These are phyloP conservation scores for Theristus sp. DNA, from an alignment of 2,888 invertebrate genomes.

Conservation along the genomic window DNA sequence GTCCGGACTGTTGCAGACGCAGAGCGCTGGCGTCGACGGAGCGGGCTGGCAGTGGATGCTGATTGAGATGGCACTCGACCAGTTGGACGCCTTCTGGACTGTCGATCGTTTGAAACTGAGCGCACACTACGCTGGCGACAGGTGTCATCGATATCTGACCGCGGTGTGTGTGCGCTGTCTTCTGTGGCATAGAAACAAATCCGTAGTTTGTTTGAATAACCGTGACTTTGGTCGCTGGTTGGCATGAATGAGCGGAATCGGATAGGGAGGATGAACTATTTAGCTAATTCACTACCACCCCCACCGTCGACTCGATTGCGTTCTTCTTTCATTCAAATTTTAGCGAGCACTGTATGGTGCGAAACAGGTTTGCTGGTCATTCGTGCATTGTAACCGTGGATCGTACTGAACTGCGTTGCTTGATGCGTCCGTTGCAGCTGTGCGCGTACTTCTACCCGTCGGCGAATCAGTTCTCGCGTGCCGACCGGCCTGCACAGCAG, in stretches of 20 bases:
- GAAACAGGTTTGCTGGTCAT: no score
- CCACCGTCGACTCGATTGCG: no score
- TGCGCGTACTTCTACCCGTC: neutral
- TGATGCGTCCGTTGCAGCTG: neutral
- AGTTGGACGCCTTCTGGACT: neutral
- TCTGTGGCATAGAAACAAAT: no score
- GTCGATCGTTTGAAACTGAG: neutral
- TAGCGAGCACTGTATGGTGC: no score
- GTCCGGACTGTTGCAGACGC: neutral
- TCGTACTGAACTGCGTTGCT: no score
- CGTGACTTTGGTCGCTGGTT: no score
- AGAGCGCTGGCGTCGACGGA: neutral
- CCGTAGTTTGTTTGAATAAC: no score
- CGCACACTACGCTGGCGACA: neutral
- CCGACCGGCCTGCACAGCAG: no score
- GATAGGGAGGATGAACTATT: no score
- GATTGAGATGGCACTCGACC: neutral
- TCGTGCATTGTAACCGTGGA: no score
- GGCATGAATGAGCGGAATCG: no score
- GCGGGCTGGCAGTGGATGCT: neutral
- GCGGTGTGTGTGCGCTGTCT: neutral
- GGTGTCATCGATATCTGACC: neutral
- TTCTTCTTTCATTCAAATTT: no score
- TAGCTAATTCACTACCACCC: neutral
- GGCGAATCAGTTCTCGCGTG: neutral